These are phyloP conservation scores for Morpho deidamia DNA, from an alignment of 2,888 invertebrate genomes.

Conservation along the genomic window DNA sequence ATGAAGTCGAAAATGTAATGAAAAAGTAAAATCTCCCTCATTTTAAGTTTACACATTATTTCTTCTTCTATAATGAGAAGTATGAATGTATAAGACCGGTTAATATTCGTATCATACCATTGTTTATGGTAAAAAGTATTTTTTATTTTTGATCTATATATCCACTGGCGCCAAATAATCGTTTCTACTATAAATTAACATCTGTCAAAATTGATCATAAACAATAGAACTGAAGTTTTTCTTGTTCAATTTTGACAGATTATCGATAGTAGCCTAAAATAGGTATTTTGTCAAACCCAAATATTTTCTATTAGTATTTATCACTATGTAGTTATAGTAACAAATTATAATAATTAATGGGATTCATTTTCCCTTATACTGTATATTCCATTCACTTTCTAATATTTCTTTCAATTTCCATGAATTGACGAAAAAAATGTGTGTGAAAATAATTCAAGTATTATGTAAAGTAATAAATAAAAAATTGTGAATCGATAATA, in stretches of 20 bases:
- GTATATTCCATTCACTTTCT: constrained; percentile 20
- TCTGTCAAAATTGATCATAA: constrained; percentile 3
- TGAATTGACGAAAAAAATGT: constrained; percentile 8
- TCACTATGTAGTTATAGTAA: constrained; percentile 18
- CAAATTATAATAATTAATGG: constrained; percentile 19
- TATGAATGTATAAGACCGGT: too few relatives aligned
- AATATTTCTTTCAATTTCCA: constrained; percentile 9
- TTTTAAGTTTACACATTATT: too few relatives aligned
- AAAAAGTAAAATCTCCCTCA: too few relatives aligned
- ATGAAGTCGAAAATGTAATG: too few relatives aligned
- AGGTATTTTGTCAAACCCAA: constrained; percentile 11
- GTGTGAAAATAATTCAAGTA: background rate
- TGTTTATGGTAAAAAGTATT: too few relatives aligned
- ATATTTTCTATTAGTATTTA: constrained; percentile 18
- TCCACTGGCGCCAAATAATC: background rate
- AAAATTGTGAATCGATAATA: background rate
- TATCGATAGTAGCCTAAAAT: background rate
- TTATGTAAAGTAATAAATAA: background rate
- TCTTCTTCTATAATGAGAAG: too few relatives aligned
- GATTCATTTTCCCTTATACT: constrained; percentile 9
- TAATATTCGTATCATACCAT: too few relatives aligned
- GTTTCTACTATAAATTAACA: background rate
- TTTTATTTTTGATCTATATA: too few relatives aligned
- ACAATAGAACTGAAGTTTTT: background rate
- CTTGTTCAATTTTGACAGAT: background rate